phyloP scores from a whole-genome alignment of 2,113 vertebrate genomes.

The Megaleporinus macrocephalus region DNA sequence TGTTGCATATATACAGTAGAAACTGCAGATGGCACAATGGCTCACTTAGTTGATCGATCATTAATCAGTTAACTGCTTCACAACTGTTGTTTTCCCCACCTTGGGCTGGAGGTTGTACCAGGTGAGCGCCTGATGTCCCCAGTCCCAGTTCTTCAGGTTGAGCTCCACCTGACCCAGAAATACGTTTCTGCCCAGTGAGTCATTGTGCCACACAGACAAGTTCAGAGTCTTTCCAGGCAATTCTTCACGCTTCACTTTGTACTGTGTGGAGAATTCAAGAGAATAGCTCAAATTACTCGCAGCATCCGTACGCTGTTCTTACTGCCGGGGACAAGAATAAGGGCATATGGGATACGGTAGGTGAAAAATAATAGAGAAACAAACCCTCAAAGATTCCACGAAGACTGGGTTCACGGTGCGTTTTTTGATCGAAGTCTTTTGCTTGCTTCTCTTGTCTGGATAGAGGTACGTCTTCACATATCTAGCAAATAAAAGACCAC shows the following conservation, averaged over 20 bases:
- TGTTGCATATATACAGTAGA: too few species aligned
- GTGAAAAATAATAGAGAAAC: constrained; percentile 6
- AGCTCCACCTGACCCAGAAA: constrained; percentile 66
- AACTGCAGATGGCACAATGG: too few species aligned
- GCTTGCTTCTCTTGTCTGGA: constrained; percentile 64
- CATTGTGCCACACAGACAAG: constrained; percentile 68
- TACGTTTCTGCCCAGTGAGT: constrained; percentile 61
- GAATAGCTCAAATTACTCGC: background rate
- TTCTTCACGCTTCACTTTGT: constrained; percentile 61
- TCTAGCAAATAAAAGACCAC: too few species aligned
- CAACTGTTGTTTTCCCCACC: constrained; percentile 39
- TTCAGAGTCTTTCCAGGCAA: constrained; percentile 56
- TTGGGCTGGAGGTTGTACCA: constrained; percentile 66
- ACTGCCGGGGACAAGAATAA: too few species aligned
- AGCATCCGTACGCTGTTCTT: background rate
- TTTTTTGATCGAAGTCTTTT: constrained; percentile 65
- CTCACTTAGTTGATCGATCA: too few species aligned
- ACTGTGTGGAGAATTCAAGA: constrained; percentile 49
- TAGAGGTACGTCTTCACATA: constrained; percentile 67
- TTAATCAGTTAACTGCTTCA: too few species aligned
- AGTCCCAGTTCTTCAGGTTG: constrained; percentile 60
- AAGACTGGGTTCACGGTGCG: constrained; percentile 62
- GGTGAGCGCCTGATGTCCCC: constrained; percentile 51
- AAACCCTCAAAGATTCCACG: constrained; percentile 60
- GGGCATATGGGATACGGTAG: background rate